Conservation (phyloP, 1,140 invertebrate species). For the Ceratina japonica region DNA sequence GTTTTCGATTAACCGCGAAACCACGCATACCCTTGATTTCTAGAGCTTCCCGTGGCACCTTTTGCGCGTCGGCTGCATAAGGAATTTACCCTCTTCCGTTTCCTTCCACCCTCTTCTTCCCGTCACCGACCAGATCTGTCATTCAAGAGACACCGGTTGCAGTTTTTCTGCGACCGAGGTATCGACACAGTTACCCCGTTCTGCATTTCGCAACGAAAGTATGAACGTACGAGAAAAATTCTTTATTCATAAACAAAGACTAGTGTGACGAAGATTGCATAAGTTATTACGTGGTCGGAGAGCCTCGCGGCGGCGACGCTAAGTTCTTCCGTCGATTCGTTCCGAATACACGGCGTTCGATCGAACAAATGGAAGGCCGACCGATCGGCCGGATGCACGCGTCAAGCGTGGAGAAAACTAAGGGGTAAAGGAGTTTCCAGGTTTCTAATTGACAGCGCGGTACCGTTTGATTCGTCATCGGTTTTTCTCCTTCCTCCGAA, state of each 20-base stretch:
- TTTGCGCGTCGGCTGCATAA: not conserved
- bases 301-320: not conserved
- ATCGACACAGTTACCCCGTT: not conserved
- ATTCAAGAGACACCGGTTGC: not conserved
- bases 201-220: not conserved
- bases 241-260: conserved; percentile 9
- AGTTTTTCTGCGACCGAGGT: not conserved
- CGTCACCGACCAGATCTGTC: too few species aligned
- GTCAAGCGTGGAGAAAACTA: not conserved
- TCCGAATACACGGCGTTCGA: not conserved
- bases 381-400: not conserved
- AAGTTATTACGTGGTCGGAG: not conserved
- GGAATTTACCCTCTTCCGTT: not conserved
- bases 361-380: not conserved
- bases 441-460: too few species aligned
- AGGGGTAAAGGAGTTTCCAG: not conserved
- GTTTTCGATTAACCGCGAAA: conserved; percentile 51
- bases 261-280: not conserved
- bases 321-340: too few species aligned
- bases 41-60: conserved; percentile 36
- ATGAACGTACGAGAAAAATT: not conserved
- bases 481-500: not conserved
- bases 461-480: too few species aligned
- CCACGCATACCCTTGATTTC: conserved; percentile 37
- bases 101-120: not conserved